phyloP scores from a whole-genome alignment of 2,797 vertebrate genomes.

The Enteromius trimaculatus region DNA sequence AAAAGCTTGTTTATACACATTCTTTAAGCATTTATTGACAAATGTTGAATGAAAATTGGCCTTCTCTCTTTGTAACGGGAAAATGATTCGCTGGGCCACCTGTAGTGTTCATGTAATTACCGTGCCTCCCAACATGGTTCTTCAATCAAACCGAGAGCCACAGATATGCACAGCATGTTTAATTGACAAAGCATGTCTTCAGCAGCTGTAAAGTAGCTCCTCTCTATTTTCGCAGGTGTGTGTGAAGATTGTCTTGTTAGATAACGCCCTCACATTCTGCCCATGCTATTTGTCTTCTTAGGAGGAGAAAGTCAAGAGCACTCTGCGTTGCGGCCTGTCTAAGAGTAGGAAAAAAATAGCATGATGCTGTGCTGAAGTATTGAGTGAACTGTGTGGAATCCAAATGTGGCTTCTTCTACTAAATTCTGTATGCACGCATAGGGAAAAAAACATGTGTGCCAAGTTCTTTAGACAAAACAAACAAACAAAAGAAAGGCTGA shows the following conservation, averaged over 20 bases:
- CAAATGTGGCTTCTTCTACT: conserved; percentile 1
- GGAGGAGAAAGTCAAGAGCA: conserved; percentile 48
- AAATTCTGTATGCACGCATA: background rate
- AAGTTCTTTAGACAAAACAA: conserved; percentile 4
- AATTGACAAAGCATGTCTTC: conserved; percentile 47
- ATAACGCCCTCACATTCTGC: conserved; percentile 43
- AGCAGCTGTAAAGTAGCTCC: conserved; percentile 19
- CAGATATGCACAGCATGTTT: conserved; percentile 43
- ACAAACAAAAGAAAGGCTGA: background rate
- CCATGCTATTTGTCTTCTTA: conserved; percentile 51
- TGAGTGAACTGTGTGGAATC: background rate
- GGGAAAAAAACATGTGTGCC: background rate
- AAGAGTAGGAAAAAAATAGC: conserved; percentile 4
- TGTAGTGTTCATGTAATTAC: conserved; percentile 43
- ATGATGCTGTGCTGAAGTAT: conserved; percentile 10
- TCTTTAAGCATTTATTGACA: background rate
- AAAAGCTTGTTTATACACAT: background rate
- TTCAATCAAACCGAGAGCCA: conserved; percentile 35
- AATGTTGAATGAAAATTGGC: background rate
- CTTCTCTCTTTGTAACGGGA: background rate
- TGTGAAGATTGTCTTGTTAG: conserved; percentile 49
- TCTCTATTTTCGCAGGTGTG: conserved; percentile 48
- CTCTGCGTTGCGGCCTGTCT: conserved; percentile 20
- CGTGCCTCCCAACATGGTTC: conserved; percentile 33
- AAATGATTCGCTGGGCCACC: conserved; percentile 29